Evolutionary conservation across 2,888 invertebrate species (phyloP).

Genomic region (Geophilus truncorum): DNA sequence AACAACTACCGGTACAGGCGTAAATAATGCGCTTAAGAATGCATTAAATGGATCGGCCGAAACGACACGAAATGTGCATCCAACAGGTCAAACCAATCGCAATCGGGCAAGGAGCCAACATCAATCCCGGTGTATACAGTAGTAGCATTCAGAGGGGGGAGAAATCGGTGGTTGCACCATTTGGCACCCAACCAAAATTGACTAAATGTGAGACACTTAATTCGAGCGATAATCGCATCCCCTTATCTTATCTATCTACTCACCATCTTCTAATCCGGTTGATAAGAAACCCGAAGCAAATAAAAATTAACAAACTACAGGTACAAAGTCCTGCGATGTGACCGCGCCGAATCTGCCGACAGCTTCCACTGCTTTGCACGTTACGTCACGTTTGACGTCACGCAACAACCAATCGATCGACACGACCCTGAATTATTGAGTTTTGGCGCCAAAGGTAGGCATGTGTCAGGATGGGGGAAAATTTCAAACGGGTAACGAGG

Average conservation of each 20-base stretch:
- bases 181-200: not conserved
- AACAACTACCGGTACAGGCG: no score
- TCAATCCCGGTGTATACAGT: not conserved
- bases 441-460: conserved; percentile 7
- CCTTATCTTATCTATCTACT: not conserved
- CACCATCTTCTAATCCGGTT: not conserved
- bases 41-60: not conserved
- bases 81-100: conserved; percentile 2
- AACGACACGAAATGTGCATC: not conserved
- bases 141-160: not conserved
- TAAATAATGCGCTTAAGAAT: not conserved
- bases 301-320: not conserved
- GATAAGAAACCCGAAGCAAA: conserved; percentile 6
- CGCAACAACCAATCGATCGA: not conserved
- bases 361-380: not conserved
- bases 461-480: not conserved
- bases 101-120: conserved; percentile 13
- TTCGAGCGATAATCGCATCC: not conserved
- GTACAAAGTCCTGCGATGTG: conserved; percentile 14
- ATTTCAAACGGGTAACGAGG: not conserved
- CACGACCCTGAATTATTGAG: conserved; percentile 7
- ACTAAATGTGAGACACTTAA: conserved; percentile 3
- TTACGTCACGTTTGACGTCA: not conserved
- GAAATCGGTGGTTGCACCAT: not conserved
- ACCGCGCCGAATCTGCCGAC: not conserved